Evolutionary conservation across 2,113 vertebrate species (phyloP).

Genomic region (Odobenus rosmarus): DNA sequence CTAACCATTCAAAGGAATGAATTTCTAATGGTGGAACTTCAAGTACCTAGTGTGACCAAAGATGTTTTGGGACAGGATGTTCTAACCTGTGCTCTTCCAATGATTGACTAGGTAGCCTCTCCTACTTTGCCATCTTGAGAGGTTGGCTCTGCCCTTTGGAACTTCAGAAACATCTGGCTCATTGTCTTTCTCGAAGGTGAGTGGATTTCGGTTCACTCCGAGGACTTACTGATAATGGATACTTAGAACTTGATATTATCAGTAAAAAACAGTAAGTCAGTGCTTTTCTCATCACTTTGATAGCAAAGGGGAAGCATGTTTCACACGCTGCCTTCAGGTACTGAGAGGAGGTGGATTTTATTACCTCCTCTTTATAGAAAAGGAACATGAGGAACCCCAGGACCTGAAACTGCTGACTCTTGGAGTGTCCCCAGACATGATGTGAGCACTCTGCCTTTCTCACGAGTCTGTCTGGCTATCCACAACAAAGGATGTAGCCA

Average conservation of each 20-base stretch:
- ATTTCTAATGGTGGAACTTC: conserved; percentile 20
- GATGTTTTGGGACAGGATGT: neutral
- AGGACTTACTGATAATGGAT: neutral
- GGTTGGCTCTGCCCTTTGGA: conserved; percentile 14
- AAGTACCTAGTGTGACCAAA: neutral
- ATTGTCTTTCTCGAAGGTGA: neutral
- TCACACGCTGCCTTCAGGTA: neutral
- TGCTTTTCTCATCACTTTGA: neutral
- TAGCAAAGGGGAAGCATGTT: neutral
- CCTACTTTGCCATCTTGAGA: neutral
- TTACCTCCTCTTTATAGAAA: neutral
- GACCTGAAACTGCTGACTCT: neutral
- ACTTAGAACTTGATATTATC: neutral
- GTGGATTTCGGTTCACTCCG: neutral
- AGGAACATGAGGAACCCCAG: neutral
- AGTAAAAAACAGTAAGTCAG: neutral
- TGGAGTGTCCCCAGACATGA: neutral
- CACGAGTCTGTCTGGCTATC: neutral
- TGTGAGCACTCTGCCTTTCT: neutral
- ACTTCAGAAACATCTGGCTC: neutral
- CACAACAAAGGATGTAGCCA: conserved; percentile 47
- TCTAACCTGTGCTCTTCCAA: neutral
- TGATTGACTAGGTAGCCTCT: neutral
- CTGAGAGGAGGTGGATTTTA: neutral
- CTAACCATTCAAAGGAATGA: neutral